A percentile compares a stretch with the other conserved stretches of the same genome.
Evolutionary conservation across 1,140 invertebrate genomes (phyloP).

Genomic region (Zaprionus lachaisei): DNA sequence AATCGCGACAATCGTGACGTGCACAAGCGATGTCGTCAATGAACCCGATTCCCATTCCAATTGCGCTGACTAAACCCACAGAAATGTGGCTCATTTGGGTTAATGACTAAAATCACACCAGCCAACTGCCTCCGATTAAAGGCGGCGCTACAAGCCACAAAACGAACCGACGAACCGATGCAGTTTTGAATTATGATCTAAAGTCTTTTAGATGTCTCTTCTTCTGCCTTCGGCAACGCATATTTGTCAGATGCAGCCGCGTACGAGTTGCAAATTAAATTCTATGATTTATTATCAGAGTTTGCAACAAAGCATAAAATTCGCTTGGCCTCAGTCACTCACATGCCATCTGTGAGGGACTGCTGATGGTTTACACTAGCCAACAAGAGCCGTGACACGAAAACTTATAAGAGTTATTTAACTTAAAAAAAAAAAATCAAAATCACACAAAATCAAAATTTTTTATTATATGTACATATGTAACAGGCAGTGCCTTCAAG

Average conservation of each 20-base stretch:
- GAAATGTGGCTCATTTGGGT: conserved; percentile 71
- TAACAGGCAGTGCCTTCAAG: no score
- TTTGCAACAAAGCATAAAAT: conserved; percentile 80
- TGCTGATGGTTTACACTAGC: conserved; percentile 53
- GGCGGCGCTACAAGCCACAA: conserved; percentile 30
- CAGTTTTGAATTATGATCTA: conserved; percentile 69
- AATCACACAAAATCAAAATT: no score
- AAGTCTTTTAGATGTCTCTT: conserved; percentile 52
- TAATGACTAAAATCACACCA: conserved; percentile 76
- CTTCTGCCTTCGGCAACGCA: conserved; percentile 38
- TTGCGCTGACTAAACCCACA: conserved; percentile 61
- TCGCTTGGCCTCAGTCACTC: conserved; percentile 62
- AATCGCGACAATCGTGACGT: conserved; percentile 53
- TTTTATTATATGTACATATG: no score
- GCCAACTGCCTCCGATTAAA: conserved; percentile 43
- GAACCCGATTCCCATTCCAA: conserved; percentile 34
- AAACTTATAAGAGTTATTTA: neutral
- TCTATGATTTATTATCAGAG: conserved; percentile 80
- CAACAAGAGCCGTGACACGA: conserved; percentile 7
- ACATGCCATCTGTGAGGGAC: conserved; percentile 28
- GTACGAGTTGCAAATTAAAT: conserved; percentile 61
- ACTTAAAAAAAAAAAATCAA: neutral
- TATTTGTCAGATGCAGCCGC: conserved; percentile 53
- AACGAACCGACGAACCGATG: conserved; percentile 16
- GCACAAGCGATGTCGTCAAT: conserved; percentile 42